These are phyloP conservation scores for Himalopsyche tibetana DNA, from an alignment of 2,888 invertebrate genomes.

Conservation along the genomic window DNA sequence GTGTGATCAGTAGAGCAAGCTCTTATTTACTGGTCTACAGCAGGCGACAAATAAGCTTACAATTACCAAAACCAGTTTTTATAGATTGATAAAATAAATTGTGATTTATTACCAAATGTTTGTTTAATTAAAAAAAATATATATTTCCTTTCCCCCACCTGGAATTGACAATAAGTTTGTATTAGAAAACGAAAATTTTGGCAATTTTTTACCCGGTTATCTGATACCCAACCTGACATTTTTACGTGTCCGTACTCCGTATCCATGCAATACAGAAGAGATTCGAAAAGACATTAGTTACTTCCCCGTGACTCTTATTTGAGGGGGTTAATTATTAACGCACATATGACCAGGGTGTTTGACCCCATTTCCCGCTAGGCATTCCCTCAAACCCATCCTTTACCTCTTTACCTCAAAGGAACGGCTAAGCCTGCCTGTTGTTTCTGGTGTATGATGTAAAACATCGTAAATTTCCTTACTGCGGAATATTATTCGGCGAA, in stretches of 20 bases:
- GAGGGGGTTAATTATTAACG: conserved; percentile 3
- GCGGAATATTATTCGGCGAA: not conserved
- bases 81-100: too few relatives aligned
- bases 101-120: too few relatives aligned
- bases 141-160: too few relatives aligned
- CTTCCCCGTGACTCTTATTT: not conserved
- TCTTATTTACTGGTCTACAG: too few relatives aligned
- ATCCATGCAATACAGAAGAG: not conserved
- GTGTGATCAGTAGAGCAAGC: too few relatives aligned
- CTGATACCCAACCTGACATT: too few relatives aligned
- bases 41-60: too few relatives aligned
- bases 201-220: too few relatives aligned
- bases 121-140: too few relatives aligned
- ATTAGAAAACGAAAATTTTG: too few relatives aligned
- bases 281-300: not conserved
- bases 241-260: not conserved
- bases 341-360: not conserved
- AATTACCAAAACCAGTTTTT: too few relatives aligned
- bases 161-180: too few relatives aligned
- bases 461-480: conserved; percentile 3
- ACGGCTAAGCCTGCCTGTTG: not conserved
- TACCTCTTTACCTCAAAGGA: conserved; percentile 12
- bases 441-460: not conserved
- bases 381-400: not conserved
- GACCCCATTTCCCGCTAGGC: not conserved